These are phyloP conservation scores for Agrochola lychnidis DNA, from an alignment of 2,888 invertebrate genomes.

Conservation along the genomic window DNA sequence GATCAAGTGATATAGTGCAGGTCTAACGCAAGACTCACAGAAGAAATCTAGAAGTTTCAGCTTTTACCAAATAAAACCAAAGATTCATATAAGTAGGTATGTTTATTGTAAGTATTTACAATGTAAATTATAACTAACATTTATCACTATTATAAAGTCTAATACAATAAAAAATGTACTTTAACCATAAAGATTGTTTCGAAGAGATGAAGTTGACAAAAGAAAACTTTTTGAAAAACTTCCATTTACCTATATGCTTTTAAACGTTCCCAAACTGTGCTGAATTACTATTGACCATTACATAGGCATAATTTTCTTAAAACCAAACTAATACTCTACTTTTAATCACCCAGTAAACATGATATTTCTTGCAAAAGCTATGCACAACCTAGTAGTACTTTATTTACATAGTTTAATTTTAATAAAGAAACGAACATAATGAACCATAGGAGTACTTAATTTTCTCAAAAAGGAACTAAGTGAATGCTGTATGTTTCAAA, in stretches of 20 bases:
- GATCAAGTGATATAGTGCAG: neutral
- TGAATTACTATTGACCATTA: neutral
- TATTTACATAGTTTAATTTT: slow-evolving; percentile 15
- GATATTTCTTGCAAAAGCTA: slow-evolving; percentile 36
- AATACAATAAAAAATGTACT: slow-evolving; percentile 81
- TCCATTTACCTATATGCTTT: slow-evolving; percentile 11
- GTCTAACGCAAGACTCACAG: neutral
- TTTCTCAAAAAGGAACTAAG: slow-evolving; percentile 2
- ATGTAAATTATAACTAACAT: slow-evolving; percentile 76
- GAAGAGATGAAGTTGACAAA: slow-evolving; percentile 38
- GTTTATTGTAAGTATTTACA: slow-evolving; percentile 85
- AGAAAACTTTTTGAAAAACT: slow-evolving; percentile 4
- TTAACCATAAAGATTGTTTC: slow-evolving; percentile 58
- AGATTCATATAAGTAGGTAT: slow-evolving; percentile 64
- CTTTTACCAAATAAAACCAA: slow-evolving; percentile 38
- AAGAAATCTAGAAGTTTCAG: neutral
- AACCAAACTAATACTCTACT: neutral
- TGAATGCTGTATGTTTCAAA: neutral
- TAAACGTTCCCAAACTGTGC: slow-evolving; percentile 28
- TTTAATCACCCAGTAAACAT: neutral
- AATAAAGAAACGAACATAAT: neutral
- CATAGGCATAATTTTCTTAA: slow-evolving; percentile 3
- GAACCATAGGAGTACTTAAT: neutral
- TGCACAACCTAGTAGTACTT: slow-evolving; percentile 19
- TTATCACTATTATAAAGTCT: slow-evolving; percentile 70